Evolutionary conservation across 2,113 vertebrate species (phyloP).

Genomic region (Bos javanicus): DNA sequence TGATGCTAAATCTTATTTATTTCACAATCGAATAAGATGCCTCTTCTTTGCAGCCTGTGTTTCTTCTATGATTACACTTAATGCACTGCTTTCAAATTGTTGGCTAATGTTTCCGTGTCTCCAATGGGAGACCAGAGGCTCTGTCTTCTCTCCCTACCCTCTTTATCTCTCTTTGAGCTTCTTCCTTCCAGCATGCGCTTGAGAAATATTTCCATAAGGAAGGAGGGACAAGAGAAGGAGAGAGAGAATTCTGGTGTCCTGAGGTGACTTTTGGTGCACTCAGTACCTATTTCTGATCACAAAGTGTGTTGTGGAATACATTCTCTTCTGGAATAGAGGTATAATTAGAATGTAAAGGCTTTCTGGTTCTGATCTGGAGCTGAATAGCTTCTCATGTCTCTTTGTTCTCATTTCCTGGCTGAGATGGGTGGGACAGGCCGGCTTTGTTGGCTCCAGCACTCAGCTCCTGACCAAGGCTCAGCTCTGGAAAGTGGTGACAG

Average conservation of each 20-base stretch:
- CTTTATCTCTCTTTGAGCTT: background rate
- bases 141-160: background rate
- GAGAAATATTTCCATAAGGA: background rate
- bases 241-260: background rate
- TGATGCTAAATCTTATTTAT: background rate
- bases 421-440: accelerated
- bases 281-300: background rate
- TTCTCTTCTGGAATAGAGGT: background rate
- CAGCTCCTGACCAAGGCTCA: background rate
- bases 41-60: background rate
- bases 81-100: background rate
- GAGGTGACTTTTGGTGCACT: background rate
- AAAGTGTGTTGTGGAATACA: background rate
- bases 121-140: background rate
- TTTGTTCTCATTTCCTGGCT: background rate
- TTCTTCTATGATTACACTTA: background rate
- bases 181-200: background rate
- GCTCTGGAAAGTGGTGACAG: background rate
- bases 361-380: background rate
- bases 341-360: background rate
- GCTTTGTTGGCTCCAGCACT: background rate
- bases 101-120: background rate
- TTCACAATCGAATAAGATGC: background rate
- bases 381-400: background rate
- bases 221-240: background rate